A percentile compares a stretch with the other conserved stretches of the same genome.
phyloP scores from a whole-genome alignment of 2,888 invertebrate species.

The Penaeus monodon region DNA sequence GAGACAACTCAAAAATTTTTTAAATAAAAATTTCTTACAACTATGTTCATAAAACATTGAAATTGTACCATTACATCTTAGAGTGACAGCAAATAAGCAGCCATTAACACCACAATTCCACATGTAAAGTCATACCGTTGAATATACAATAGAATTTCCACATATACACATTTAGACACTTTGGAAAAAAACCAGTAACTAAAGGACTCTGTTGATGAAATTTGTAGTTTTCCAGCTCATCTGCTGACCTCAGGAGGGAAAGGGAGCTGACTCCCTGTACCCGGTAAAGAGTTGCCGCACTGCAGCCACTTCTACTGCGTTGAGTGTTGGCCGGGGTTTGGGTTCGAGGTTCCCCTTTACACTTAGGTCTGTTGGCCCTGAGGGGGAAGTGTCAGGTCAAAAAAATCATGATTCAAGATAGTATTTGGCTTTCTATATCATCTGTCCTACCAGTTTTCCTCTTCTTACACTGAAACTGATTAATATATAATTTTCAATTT shows the following conservation, averaged over 20 bases:
- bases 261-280: slow-evolving; percentile 96
- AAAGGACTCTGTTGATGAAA: slow-evolving; percentile 69
- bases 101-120: slow-evolving; percentile 53
- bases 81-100: slow-evolving; percentile 58
- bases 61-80: slow-evolving; percentile 61
- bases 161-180: slow-evolving; percentile 50
- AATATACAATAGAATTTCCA: slow-evolving; percentile 43
- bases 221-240: slow-evolving; percentile 87
- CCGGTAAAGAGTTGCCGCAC: slow-evolving; percentile 95
- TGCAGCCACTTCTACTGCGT: slow-evolving; percentile 90
- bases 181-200: slow-evolving; percentile 33
- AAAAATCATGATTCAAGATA: not conserved
- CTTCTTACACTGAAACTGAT: not conserved
- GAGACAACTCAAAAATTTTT: slow-evolving; percentile 28
- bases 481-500: not conserved
- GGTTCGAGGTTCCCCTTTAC: slow-evolving; percentile 78
- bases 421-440: not conserved
- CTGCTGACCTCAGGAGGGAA: slow-evolving; percentile 92
- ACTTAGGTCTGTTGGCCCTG: slow-evolving; percentile 92
- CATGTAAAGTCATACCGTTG: slow-evolving; percentile 34
- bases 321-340: slow-evolving; percentile 81
- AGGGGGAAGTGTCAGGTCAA: slow-evolving; percentile 66
- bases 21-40: slow-evolving; percentile 57
- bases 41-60: slow-evolving; percentile 55
- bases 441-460: not conserved